Conservation (phyloP, 1,140 invertebrate species). For the Stratiolaelaps scimitus region DNA sequence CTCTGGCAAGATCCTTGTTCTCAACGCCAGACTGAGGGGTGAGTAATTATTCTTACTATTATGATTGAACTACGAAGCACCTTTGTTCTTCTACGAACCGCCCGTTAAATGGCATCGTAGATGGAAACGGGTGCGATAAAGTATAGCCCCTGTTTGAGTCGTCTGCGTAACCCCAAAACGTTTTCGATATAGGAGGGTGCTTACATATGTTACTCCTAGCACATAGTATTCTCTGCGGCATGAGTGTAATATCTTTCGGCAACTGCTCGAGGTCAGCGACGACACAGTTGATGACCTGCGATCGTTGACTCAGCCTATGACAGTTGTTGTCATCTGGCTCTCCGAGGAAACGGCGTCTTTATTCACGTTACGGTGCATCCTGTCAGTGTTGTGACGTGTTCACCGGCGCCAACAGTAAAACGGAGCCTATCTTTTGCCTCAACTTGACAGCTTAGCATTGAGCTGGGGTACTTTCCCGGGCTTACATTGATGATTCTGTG, state of each 20-base stretch:
- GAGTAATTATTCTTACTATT: no score
- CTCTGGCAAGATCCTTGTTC: neutral
- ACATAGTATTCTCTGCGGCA: neutral
- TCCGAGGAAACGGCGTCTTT: no score
- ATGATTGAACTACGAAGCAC: no score
- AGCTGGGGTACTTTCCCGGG: no score
- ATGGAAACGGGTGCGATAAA: slow-evolving; percentile 24
- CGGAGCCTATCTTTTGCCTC: no score
- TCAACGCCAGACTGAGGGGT: slow-evolving; percentile 23
- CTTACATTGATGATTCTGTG: no score
- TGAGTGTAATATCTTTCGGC: neutral
- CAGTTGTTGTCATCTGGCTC: neutral
- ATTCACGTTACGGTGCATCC: no score
- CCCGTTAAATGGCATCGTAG: neutral
- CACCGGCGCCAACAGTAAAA: no score
- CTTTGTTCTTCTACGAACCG: slow-evolving; percentile 24
- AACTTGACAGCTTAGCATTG: no score
- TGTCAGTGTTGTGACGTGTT: no score
- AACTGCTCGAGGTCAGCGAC: neutral
- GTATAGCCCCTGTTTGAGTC: slow-evolving; percentile 19
- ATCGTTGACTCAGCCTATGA: neutral
- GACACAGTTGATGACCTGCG: neutral
- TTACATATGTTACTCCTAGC: slow-evolving; percentile 1
- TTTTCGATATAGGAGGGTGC: slow-evolving; percentile 20
- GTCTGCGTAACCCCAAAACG: slow-evolving; percentile 7